A percentile compares a stretch with the other conserved stretches of the same genome.
These are phyloP conservation scores for Ptychoptera albimana DNA, from an alignment of 2,888 invertebrate species.

Conservation along the genomic window DNA sequence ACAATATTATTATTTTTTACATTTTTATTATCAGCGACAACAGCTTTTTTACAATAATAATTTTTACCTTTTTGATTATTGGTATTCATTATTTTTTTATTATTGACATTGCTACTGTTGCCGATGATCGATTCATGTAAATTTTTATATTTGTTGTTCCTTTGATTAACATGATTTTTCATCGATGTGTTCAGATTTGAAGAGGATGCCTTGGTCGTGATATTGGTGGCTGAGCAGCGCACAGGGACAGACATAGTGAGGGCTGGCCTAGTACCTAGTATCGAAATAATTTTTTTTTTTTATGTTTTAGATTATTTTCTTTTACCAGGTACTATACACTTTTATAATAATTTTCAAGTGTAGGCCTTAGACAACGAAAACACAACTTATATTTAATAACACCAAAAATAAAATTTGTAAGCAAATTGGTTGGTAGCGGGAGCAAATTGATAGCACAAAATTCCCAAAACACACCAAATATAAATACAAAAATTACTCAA, in stretches of 20 bases:
- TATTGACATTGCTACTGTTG: conserved; percentile 11
- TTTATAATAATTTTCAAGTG: conserved; percentile 1
- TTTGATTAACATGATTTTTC: too few relatives aligned
- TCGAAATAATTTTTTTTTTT: background rate
- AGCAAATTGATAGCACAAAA: background rate
- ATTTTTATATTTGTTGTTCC: too few relatives aligned
- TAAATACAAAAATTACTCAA: background rate
- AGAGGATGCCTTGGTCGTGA: conserved; percentile 21
- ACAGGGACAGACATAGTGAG: conserved; percentile 34
- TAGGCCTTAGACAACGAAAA: conserved; percentile 29
- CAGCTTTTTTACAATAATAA: too few relatives aligned
- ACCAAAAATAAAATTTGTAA: background rate
- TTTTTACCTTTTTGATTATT: too few relatives aligned
- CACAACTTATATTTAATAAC: conserved; percentile 17
- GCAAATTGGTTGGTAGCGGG: background rate
- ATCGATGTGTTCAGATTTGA: background rate
- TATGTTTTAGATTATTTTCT: background rate
- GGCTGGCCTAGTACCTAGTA: conserved; percentile 33
- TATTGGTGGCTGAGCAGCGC: conserved; percentile 29
- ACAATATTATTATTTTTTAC: conserved; percentile 10
- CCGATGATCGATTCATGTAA: conserved; percentile 9
- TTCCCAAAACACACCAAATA: background rate
- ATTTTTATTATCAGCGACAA: conserved; percentile 3
- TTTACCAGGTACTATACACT: conserved; percentile 6
- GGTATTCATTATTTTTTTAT: conserved; percentile 1